Conservation (phyloP, 1,140 invertebrate species). For the Drosophila sp. region DNA sequence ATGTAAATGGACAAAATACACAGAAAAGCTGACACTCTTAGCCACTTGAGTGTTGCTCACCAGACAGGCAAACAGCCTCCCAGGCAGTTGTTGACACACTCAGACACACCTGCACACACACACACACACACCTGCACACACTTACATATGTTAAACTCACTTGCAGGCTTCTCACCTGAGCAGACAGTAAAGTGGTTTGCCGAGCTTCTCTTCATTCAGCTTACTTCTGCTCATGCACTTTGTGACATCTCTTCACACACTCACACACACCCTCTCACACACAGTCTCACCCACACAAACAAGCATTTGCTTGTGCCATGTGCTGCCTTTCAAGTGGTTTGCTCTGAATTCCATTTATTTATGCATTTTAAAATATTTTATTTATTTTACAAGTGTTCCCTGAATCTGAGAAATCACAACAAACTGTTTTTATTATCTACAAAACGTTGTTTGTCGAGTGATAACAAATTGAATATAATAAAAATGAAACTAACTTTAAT, state of each 20-base stretch:
- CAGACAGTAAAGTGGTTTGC: slow-evolving; percentile 39
- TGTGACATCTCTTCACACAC: slow-evolving; percentile 21
- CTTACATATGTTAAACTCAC: slow-evolving; percentile 26
- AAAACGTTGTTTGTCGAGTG: neutral
- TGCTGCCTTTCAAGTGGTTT: slow-evolving; percentile 14
- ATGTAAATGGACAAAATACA: slow-evolving; percentile 42
- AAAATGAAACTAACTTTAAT: neutral
- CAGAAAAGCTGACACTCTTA: slow-evolving; percentile 35
- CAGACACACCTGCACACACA: slow-evolving; percentile 8
- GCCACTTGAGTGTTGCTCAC: slow-evolving; percentile 42
- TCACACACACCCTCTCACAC: neutral
- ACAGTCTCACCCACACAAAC: neutral
- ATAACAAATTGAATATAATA: neutral
- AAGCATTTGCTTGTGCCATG: neutral
- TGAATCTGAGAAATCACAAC: neutral
- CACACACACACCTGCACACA: neutral
- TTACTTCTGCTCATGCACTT: slow-evolving; percentile 34
- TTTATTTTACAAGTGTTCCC: neutral
- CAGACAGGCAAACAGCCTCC: slow-evolving; percentile 18
- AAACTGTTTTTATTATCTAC: neutral
- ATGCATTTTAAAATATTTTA: slow-evolving; percentile 12
- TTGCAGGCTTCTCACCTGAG: slow-evolving; percentile 49
- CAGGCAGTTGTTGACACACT: slow-evolving; percentile 47
- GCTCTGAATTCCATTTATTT: slow-evolving; percentile 20
- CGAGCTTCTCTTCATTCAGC: slow-evolving; percentile 30